Evolutionary conservation across 37 sponge, comb jelly and placozoan species (phyloP).

Genomic region (Ianthella basta): DNA sequence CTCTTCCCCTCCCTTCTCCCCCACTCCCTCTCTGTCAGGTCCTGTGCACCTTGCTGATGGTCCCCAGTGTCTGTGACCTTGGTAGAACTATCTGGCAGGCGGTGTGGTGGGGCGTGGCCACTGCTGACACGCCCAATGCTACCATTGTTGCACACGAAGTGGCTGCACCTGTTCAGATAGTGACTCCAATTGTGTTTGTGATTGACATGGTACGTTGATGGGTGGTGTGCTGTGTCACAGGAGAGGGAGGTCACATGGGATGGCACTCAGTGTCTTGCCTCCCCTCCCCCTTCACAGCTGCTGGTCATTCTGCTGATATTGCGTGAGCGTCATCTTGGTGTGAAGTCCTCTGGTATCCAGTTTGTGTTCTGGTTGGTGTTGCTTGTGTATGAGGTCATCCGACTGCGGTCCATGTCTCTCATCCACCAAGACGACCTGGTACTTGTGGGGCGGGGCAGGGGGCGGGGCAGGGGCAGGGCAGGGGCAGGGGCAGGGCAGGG

Average conservation of each 20-base stretch:
- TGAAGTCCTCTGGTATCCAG: conserved; percentile 65
- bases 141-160: neutral
- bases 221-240: too few species aligned
- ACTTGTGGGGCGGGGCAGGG: too few species aligned
- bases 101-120: conserved; percentile 3
- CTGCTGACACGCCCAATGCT: neutral
- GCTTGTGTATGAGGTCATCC: conserved; percentile 56
- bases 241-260: too few species aligned
- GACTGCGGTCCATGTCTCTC: conserved; percentile 61
- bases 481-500: too few species aligned
- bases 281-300: conserved; percentile 33
- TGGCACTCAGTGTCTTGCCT: too few species aligned
- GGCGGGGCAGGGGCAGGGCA: too few species aligned
- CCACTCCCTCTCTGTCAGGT: conserved; percentile 30
- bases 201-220: conserved; percentile 49
- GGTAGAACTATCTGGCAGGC: conserved; percentile 45
- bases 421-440: conserved; percentile 47
- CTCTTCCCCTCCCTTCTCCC: neutral
- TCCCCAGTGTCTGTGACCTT: conserved; percentile 59
- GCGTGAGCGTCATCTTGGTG: conserved; percentile 44
- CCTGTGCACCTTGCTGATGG: conserved; percentile 31
- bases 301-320: conserved; percentile 47
- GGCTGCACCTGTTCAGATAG: conserved; percentile 52
- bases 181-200: conserved; percentile 58
- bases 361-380: conserved; percentile 78